Evolutionary conservation across 2,797 vertebrate species (phyloP).

Genomic region (Cryptoblepharus egeriae): DNA sequence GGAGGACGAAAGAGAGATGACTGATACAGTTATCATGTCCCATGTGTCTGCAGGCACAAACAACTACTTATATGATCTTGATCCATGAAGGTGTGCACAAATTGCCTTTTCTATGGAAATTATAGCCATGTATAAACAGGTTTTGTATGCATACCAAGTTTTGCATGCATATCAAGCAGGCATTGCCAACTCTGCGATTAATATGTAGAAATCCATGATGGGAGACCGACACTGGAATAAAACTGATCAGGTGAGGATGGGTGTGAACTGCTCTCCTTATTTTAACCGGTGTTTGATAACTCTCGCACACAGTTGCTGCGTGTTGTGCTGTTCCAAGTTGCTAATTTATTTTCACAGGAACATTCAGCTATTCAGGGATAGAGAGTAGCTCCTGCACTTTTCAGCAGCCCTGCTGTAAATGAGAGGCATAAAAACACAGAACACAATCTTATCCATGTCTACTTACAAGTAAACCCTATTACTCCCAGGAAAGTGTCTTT

Average conservation of each 20-base stretch:
- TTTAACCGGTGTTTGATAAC: constrained; percentile 31
- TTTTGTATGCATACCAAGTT: too few relatives aligned
- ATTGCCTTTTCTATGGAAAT: background rate
- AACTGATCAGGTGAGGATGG: background rate
- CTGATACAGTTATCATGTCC: too few relatives aligned
- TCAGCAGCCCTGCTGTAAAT: background rate
- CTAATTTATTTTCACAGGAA: constrained; percentile 44
- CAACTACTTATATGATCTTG: background rate
- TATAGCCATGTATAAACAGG: background rate
- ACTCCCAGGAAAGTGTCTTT: too few relatives aligned
- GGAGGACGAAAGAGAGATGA: background rate
- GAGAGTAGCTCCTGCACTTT: background rate
- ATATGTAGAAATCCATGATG: constrained; percentile 1
- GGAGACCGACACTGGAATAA: background rate
- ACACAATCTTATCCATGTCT: too few relatives aligned
- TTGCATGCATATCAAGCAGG: too few relatives aligned
- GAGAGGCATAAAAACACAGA: background rate
- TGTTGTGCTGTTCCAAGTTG: constrained; percentile 14
- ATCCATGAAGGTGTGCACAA: background rate
- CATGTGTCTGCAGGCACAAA: background rate
- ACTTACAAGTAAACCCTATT: too few relatives aligned
- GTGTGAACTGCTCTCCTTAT: constrained; percentile 21
- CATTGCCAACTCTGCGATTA: background rate
- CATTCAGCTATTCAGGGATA: constrained; percentile 30
- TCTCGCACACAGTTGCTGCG: constrained; percentile 16